These are phyloP conservation scores for Nycticorax nycticorax DNA, from an alignment of 2,113 vertebrate genomes.

Conservation along the genomic window DNA sequence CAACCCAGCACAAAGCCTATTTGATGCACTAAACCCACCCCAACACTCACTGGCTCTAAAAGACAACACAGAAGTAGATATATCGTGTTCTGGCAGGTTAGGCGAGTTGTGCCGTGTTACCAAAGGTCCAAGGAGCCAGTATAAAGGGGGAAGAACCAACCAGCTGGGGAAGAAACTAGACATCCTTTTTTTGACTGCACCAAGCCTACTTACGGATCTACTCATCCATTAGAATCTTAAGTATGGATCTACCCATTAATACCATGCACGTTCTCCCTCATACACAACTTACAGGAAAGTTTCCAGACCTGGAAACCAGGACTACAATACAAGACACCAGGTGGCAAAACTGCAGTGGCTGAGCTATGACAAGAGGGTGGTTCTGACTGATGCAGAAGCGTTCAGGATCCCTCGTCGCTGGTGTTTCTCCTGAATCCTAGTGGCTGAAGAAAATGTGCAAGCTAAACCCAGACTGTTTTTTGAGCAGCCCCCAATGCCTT, in stretches of 20 bases:
- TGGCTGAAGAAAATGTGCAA: accelerated
- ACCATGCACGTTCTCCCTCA: background rate
- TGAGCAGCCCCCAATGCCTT: background rate
- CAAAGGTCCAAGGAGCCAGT: background rate
- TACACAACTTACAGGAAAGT: background rate
- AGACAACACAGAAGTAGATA: background rate
- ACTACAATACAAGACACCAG: background rate
- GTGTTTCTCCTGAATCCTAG: background rate
- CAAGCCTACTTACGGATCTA: background rate
- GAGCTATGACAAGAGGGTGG: background rate
- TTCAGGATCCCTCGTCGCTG: background rate
- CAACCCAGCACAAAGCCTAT: background rate
- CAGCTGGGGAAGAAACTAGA: background rate
- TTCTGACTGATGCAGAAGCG: background rate
- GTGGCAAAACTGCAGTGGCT: background rate
- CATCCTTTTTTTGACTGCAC: background rate
- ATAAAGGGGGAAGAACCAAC: background rate
- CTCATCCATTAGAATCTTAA: background rate
- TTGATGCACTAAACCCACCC: background rate
- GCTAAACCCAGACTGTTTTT: background rate
- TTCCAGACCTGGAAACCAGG: background rate
- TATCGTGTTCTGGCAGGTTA: background rate
- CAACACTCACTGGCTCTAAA: background rate
- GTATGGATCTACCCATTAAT: background rate
- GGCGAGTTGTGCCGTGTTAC: background rate